Evolutionary conservation across 1,140 invertebrate species (phyloP).

Genomic region (Cherax destructor): DNA sequence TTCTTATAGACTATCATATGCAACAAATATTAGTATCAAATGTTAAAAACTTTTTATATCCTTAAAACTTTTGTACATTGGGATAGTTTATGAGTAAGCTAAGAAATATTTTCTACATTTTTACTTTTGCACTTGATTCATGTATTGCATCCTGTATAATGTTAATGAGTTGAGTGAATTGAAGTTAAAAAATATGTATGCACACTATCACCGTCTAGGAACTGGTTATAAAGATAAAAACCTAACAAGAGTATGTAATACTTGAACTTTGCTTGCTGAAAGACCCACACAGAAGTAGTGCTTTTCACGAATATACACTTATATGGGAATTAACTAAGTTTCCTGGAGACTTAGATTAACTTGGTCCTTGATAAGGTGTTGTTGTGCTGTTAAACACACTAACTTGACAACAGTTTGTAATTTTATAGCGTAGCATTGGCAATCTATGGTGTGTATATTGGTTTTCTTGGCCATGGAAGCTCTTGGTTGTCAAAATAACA

Average conservation of each 20-base stretch:
- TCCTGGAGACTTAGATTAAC: background rate
- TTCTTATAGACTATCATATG: background rate
- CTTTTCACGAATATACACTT: no score
- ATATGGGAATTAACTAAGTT: no score
- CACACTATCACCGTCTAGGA: no score
- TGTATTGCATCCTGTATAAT: background rate
- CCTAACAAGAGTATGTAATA: no score
- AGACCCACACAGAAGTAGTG: no score
- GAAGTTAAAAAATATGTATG: background rate
- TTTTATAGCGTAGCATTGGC: background rate
- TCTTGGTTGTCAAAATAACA: background rate
- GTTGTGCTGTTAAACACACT: background rate
- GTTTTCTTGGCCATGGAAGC: background rate
- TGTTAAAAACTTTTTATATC: conserved; percentile 2
- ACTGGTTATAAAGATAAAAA: no score
- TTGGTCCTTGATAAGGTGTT: background rate
- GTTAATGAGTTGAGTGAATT: background rate
- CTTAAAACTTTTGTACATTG: background rate
- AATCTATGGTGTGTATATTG: background rate
- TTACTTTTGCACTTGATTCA: background rate
- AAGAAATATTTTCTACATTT: conserved; percentile 4
- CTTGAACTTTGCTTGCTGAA: no score
- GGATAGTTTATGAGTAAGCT: background rate
- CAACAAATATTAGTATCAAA: background rate
- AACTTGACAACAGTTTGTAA: background rate